Conservation (phyloP, 2,113 vertebrate genomes). For the Nannospalax galili region DNA sequence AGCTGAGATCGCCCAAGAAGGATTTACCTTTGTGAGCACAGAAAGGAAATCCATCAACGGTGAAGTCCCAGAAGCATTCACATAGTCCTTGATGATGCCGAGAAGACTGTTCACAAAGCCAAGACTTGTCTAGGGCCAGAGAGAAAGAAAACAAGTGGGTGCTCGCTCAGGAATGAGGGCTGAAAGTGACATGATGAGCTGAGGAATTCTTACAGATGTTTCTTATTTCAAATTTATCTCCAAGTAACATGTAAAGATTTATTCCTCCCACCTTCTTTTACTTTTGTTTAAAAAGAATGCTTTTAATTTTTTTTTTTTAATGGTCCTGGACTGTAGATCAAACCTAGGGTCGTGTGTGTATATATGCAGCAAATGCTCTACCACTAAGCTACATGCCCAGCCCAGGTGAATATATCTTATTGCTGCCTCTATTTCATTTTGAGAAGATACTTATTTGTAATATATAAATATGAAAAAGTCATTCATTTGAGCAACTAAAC, state of each 20-base stretch:
- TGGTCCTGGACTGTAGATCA: background rate
- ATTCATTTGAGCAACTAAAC: background rate
- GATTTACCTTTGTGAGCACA: conserved; percentile 88
- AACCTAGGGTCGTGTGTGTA: no score
- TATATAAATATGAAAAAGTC: background rate
- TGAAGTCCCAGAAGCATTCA: conserved; percentile 77
- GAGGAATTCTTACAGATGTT: background rate
- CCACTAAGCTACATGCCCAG: background rate
- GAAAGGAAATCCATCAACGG: conserved; percentile 85
- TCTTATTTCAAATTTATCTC: conserved; percentile 29
- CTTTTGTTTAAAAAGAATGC: background rate
- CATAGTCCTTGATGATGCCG: conserved; percentile 84
- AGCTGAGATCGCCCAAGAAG: background rate
- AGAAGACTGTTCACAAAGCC: conserved; percentile 91
- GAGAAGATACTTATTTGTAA: conserved; percentile 21
- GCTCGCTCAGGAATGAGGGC: background rate
- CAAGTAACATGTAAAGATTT: conserved; percentile 34
- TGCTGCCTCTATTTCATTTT: background rate
- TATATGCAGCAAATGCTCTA: background rate
- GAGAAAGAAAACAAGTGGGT: background rate
- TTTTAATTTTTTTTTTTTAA: background rate
- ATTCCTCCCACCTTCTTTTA: background rate
- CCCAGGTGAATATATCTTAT: background rate
- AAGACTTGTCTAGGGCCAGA: conserved; percentile 89
- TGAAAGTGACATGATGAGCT: background rate